Base-by-base conservation (phyloP, 1,140 invertebrate genomes). In the Lasaia peninsularis region DNA sequence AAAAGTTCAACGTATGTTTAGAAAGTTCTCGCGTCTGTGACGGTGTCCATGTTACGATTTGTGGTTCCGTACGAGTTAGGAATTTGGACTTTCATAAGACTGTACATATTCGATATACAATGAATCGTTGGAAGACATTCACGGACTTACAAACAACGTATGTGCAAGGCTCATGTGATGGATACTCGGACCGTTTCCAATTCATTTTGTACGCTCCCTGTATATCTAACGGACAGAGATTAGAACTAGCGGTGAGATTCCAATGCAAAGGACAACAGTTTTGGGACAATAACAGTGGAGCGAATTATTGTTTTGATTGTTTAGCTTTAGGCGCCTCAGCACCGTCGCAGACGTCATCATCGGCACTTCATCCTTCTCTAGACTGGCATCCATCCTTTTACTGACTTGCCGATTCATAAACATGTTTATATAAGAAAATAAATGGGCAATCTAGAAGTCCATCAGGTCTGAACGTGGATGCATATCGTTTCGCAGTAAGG, bases 51-150 rank as follows among this genome's bases (percentile, higher is more conserved):
- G 92, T 95, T 34, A 94, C 92, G n/a, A 93, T 98, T n/a, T 93
- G 92, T 10, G 97, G 97, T 10, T 92, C 94, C 0, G 94, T 98
- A 2, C 91, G 97, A 20, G 97, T 98, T 7, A 89, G 96, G 35
- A 99, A 98, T 85, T 82, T 98, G 40, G 94, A 96, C 75, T 99
- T 95, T 83, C 93, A 98, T 74, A 99, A 99, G 89, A 94, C 92
- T 18, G 96, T 98, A 10, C 92, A 95, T 66, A 92, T 98, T 35
- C 91, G 97, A 40, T 98, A 97, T 80, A 95, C 95, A 0, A 90
- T 95, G 63, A 96, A 98, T 80, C 91, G 92, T 16, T 99, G 97
- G 98, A 91, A 91, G 56, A 95, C 93, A 24, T 96, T 92, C 80
- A 92, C 93, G 24, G 97, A 99, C 67, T 88, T 97, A 52, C 92